Evolutionary conservation across 92 coral and sea anemone species (phyloP), one percentile per base, ranked within the genome.

Genomic region (Epizoanthus stellaris): DNA sequence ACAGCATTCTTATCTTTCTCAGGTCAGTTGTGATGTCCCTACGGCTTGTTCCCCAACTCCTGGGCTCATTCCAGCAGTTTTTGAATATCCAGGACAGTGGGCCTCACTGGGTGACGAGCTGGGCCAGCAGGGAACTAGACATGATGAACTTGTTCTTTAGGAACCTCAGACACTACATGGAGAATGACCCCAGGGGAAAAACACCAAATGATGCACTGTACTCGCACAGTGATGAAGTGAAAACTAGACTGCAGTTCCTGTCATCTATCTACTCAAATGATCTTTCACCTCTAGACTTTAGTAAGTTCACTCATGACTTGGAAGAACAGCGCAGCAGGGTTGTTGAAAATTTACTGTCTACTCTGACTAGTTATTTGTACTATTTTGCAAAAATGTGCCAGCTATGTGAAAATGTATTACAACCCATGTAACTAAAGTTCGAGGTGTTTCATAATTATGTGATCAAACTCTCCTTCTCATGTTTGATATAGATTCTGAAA

Each of bases 11-110:
- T 67, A 23, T 63, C 21, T 82, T 67, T 69, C 47, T 20, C 76
- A 96, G 99, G 77, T 96, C 99, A 30, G 92, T 93, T 3, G 99
- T 96, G 58, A 93, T 96, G 94, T 96, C 99, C 53, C 90, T 96
- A 70, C 98, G 94, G 72, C 95, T 96, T 67, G 93, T 96, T 16
- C 98, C 98, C 57, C 94, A 96, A 86, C 91, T 96, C 79, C 87
- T 96, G 74, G 92, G 97, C 56, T 96, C 99, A 6, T 94, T 96
- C 88, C 99, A 96, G 85, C 99, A 94, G 89, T 94, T 95, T 75
- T 81, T 90, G 6, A 82, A 88, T 57, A 87, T 66, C 39, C 72
- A 79, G 56, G 92, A 91, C 65, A 90, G 90, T 63, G 99, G 98
- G 9, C 94, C 99, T n/a, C 95, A 96, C 85, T 89, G 94, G 91